These are phyloP conservation scores for Phengaris alcon DNA, from an alignment of 2,888 invertebrate genomes.

Conservation along the genomic window DNA sequence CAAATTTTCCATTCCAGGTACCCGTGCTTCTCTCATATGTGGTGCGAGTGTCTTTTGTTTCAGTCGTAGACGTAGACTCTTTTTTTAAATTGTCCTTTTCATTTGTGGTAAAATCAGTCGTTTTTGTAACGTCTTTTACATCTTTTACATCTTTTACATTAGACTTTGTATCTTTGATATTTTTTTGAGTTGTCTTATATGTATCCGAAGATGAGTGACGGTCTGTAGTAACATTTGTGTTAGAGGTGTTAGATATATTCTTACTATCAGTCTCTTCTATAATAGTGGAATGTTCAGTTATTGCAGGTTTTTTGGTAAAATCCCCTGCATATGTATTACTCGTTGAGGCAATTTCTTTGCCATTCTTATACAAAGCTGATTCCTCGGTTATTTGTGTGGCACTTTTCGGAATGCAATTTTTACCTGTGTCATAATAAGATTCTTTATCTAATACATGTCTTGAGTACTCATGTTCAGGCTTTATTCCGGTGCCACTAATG, in stretches of 20 bases:
- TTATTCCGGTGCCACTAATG: constrained; percentile 75
- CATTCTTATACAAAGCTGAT: constrained; percentile 66
- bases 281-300: constrained; percentile 57
- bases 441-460: constrained; percentile 77
- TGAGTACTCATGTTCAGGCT: constrained; percentile 78
- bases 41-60: constrained; percentile 68
- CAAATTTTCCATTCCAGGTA: constrained; percentile 80
- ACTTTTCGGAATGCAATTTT: constrained; percentile 75
- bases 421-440: constrained; percentile 78
- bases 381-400: constrained; percentile 64
- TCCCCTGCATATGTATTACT: constrained; percentile 68
- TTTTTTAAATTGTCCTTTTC: constrained; percentile 72
- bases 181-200: constrained; percentile 45
- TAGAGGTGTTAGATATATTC: constrained; percentile 16
- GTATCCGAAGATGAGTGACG: constrained; percentile 42
- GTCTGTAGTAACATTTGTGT: constrained; percentile 16
- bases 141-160: constrained; percentile 53
- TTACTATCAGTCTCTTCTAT: constrained; percentile 50
- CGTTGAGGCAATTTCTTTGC: constrained; percentile 69
- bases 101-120: constrained; percentile 63
- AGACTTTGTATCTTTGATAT: constrained; percentile 50
- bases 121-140: constrained; percentile 54
- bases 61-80: constrained; percentile 58
- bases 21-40: constrained; percentile 72
- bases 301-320: constrained; percentile 67